phyloP scores from a whole-genome alignment of 2,888 invertebrate species.

The Hipparchia sbordonii region DNA sequence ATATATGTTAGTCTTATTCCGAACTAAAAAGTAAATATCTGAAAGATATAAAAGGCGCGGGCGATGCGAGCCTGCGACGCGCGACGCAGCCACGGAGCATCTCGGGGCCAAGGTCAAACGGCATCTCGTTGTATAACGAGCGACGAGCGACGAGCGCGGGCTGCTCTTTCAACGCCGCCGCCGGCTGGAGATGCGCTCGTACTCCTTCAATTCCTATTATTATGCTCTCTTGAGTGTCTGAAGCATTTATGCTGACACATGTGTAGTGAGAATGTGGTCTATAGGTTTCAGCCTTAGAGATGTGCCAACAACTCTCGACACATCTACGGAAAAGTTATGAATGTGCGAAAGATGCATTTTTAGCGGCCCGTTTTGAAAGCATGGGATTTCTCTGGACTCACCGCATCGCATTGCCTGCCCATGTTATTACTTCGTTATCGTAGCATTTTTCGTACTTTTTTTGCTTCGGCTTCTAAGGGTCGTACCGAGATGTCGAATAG shows the following conservation, averaged over 20 bases:
- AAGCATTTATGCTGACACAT: not conserved
- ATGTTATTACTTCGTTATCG: too few relatives aligned
- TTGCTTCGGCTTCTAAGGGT: too few relatives aligned
- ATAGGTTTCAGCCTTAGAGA: too few relatives aligned
- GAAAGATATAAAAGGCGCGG: not conserved
- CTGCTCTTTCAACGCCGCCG: not conserved
- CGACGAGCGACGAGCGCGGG: not conserved
- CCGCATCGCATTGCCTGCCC: too few relatives aligned
- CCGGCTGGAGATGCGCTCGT: not conserved
- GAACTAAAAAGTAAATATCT: not conserved
- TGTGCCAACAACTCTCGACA: not conserved
- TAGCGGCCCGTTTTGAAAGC: not conserved
- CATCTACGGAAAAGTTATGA: too few relatives aligned
- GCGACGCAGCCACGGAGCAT: not conserved
- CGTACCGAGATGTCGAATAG: too few relatives aligned
- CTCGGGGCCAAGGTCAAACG: constrained; percentile 1
- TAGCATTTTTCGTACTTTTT: too few relatives aligned
- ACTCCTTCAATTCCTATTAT: not conserved
- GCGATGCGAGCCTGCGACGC: not conserved
- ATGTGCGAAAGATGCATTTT: too few relatives aligned
- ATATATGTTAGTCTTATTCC: not conserved
- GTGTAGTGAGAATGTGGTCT: not conserved
- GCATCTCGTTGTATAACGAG: constrained; percentile 3
- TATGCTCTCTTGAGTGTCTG: not conserved
- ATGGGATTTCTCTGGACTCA: not conserved